Conservation (phyloP, 2,113 vertebrate genomes). For the Corydoras maculifer region DNA sequence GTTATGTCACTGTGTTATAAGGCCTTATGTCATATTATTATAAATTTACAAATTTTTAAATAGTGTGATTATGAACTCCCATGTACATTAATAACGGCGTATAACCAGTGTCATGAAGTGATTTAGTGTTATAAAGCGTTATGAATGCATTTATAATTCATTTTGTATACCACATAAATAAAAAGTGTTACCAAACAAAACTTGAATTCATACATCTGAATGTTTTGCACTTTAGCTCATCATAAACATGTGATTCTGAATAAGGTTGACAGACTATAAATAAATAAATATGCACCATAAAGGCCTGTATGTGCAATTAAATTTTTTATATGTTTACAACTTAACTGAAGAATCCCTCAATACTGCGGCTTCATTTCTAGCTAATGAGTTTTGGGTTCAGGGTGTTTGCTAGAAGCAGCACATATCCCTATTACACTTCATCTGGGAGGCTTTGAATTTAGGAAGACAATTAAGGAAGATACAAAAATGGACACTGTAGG, state of each 20-base stretch:
- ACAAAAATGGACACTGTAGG: slow-evolving; percentile 3
- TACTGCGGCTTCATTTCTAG: slow-evolving; percentile 53
- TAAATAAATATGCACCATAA: slow-evolving; percentile 55
- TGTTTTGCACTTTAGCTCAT: background rate
- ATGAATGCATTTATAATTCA: too few relatives aligned
- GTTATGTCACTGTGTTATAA: too few relatives aligned
- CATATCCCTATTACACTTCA: slow-evolving; percentile 26
- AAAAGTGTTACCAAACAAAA: background rate
- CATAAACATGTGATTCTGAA: slow-evolving; percentile 31
- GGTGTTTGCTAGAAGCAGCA: slow-evolving; percentile 38
- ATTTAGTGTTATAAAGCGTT: too few relatives aligned
- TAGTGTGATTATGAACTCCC: too few relatives aligned
- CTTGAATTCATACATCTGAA: background rate
- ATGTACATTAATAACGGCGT: too few relatives aligned
- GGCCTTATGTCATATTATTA: too few relatives aligned
- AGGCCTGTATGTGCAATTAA: slow-evolving; percentile 62
- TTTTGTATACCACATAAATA: too few relatives aligned
- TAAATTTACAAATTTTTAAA: too few relatives aligned
- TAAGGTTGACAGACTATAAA: slow-evolving; percentile 41
- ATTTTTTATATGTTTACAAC: slow-evolving; percentile 68
- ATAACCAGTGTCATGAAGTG: too few relatives aligned
- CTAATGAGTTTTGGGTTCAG: slow-evolving; percentile 51
- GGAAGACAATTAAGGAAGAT: slow-evolving; percentile 23
- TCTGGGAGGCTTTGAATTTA: slow-evolving; percentile 33
- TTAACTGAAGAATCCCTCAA: slow-evolving; percentile 50